Conservation (phyloP, 1,140 invertebrate species). For the Mamestra configurata region DNA sequence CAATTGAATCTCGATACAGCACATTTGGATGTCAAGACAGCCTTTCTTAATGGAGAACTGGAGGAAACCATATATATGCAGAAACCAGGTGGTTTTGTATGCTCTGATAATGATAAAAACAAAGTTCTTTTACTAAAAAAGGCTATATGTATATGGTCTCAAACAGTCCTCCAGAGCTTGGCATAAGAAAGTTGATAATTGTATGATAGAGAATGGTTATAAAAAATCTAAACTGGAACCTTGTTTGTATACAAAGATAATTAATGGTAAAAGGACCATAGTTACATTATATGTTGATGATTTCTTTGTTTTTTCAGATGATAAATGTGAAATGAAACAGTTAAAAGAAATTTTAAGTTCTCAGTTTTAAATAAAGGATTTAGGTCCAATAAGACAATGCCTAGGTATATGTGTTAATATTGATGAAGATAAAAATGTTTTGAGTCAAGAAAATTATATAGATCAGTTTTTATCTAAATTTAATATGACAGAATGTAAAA, state of each 20-base stretch:
- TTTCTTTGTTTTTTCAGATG: constrained; percentile 39
- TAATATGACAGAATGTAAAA: constrained; percentile 28
- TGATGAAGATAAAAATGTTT: constrained; percentile 19
- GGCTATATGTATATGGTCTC: constrained; percentile 41
- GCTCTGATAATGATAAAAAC: constrained; percentile 1
- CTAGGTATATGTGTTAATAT: constrained; percentile 25
- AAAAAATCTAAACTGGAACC: constrained; percentile 30
- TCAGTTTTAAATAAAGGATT: constrained; percentile 19
- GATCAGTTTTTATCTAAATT: constrained; percentile 26
- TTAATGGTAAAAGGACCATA: constrained; percentile 15
- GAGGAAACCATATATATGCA: constrained; percentile 41
- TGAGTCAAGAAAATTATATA: constrained; percentile 39
- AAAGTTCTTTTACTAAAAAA: constrained; percentile 24
- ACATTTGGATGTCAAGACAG: constrained; percentile 5
- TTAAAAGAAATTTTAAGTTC: constrained; percentile 9
- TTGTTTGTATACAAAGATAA: constrained; percentile 31
- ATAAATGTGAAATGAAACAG: neutral
- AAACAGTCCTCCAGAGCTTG: constrained; percentile 32
- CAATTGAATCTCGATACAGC: too few species aligned
- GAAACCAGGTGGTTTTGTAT: constrained; percentile 10
- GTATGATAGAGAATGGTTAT: constrained; percentile 9
- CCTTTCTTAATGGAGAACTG: constrained; percentile 29
- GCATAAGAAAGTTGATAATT: constrained; percentile 29
- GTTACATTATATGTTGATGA: constrained; percentile 39
- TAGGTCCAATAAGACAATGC: constrained; percentile 25